Evolutionary conservation across 2,113 vertebrate genomes (phyloP).

Genomic region (Campylomormyrus tamandua): DNA sequence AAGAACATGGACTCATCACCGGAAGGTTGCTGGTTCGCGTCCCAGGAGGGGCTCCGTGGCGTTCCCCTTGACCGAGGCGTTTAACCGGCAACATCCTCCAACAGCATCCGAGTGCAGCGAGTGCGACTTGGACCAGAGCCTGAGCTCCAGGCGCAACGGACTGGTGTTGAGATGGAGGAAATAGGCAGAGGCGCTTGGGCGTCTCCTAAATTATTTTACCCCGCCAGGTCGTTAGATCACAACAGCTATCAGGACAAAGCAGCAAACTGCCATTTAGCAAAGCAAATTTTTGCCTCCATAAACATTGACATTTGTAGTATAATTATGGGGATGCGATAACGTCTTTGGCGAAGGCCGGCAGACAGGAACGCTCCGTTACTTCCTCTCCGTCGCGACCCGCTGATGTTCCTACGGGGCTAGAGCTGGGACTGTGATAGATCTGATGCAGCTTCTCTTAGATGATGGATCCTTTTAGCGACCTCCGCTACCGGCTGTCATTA

Average conservation of each 20-base stretch:
- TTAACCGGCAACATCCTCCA: background rate
- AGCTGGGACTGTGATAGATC: background rate
- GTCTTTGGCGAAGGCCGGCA: background rate
- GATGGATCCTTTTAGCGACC: background rate
- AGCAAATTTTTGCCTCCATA: background rate
- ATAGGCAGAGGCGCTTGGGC: no score
- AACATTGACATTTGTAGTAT: background rate
- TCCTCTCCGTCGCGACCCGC: background rate
- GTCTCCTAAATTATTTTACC: background rate
- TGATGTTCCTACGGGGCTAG: background rate
- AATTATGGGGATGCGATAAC: background rate
- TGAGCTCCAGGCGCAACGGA: background rate
- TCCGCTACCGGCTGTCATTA: background rate
- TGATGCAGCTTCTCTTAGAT: conserved; percentile 1
- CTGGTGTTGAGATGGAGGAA: background rate
- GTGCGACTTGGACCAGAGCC: background rate
- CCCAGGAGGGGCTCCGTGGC: background rate
- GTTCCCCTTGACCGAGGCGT: background rate
- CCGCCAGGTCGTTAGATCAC: background rate
- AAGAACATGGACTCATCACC: background rate
- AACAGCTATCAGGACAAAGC: background rate
- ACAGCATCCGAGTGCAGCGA: background rate
- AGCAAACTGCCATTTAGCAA: background rate
- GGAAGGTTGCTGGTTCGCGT: background rate
- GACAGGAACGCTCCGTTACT: background rate